Conservation (phyloP, 2,888 invertebrate species). For the Colostygia pectinataria region DNA sequence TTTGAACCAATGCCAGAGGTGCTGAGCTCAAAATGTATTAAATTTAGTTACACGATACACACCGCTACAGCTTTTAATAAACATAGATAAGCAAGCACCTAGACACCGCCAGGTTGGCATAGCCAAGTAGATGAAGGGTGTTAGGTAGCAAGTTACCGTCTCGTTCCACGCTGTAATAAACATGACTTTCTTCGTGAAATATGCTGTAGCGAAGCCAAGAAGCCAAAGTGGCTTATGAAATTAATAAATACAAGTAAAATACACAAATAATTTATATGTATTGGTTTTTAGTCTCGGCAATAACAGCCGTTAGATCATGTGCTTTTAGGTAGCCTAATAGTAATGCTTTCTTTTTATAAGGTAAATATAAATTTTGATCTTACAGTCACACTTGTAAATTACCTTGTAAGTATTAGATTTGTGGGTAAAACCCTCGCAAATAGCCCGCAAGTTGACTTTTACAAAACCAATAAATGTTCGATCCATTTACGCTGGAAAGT, state of each 20-base stretch:
- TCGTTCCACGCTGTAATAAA: slow-evolving; percentile 10
- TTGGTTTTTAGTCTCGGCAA: too few relatives aligned
- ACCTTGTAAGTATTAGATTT: slow-evolving; percentile 9
- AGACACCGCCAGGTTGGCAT: slow-evolving; percentile 4
- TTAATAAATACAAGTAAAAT: not conserved
- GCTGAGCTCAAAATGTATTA: not conserved
- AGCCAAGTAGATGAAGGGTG: slow-evolving; percentile 16
- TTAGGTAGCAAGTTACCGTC: slow-evolving; percentile 11
- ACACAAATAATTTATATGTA: not conserved
- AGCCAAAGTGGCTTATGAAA: slow-evolving; percentile 4
- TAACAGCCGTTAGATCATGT: too few relatives aligned
- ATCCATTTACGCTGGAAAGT: slow-evolving; percentile 34
- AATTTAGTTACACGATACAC: slow-evolving; percentile 9
- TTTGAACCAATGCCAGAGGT: not conserved
- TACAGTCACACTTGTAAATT: slow-evolving; percentile 3
- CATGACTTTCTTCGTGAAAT: slow-evolving; percentile 13
- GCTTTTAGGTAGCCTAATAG: too few relatives aligned
- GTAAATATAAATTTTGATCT: not conserved
- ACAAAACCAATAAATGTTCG: slow-evolving; percentile 26
- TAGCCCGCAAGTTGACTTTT: slow-evolving; percentile 22
- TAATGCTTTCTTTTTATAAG: too few relatives aligned
- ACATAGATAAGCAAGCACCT: slow-evolving; percentile 7
- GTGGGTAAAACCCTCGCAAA: slow-evolving; percentile 11
- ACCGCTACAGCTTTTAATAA: slow-evolving; percentile 14
- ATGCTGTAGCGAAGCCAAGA: slow-evolving; percentile 5